These are phyloP conservation scores for Aplysina aerophoba DNA, from an alignment of 37 sponge, comb jelly and placozoan species.

Conservation along the genomic window DNA sequence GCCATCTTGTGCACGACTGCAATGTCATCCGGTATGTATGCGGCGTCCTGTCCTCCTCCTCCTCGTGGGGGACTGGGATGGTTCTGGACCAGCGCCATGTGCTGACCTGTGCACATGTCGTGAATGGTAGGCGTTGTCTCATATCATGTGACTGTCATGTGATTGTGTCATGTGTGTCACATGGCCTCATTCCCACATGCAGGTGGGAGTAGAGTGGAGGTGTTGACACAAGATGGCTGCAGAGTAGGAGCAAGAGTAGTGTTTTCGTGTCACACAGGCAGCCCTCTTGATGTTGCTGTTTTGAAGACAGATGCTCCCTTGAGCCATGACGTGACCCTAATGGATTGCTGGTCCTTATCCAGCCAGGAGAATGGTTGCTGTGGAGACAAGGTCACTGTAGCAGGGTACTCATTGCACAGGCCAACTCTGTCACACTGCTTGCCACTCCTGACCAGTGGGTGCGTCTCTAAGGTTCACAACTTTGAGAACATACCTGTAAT, in stretches of 20 bases:
- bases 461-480: constrained; percentile 1
- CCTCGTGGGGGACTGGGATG: constrained; percentile 42
- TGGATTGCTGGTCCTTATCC: no score
- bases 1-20: no score
- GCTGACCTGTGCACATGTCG: constrained; percentile 41
- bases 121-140: neutral
- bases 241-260: neutral
- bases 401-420: neutral
- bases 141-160: constrained; percentile 8
- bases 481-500: neutral
- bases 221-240: neutral
- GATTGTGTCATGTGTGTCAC: neutral
- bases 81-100: neutral
- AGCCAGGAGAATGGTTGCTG: neutral
- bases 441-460: constrained; percentile 13
- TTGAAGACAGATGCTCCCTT: neutral
- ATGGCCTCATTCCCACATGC: neutral
- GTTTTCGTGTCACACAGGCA: neutral
- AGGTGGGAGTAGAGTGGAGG: neutral
- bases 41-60: no score
- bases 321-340: no score
- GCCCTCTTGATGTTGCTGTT: neutral
- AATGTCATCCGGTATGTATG: no score
- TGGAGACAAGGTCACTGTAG: neutral
- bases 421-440: neutral